These are phyloP conservation scores for Leucoptera coffeella DNA, from an alignment of 2,888 invertebrate species.

Conservation along the genomic window DNA sequence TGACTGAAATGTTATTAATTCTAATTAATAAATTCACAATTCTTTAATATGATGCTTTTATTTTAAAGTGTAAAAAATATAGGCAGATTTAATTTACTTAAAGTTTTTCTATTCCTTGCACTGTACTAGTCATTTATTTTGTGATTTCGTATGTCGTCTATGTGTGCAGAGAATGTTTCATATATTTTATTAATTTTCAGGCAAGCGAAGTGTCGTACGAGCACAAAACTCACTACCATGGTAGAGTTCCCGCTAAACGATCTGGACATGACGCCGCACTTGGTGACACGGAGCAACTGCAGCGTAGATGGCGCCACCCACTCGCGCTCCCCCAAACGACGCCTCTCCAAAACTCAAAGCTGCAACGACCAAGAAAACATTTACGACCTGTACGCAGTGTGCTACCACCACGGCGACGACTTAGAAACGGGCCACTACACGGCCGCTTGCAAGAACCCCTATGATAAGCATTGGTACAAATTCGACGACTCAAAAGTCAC, in stretches of 20 bases:
- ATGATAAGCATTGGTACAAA: conserved; percentile 89
- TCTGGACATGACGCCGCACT: conserved; percentile 87
- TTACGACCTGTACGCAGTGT: conserved; percentile 91
- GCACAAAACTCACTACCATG: conserved; percentile 80
- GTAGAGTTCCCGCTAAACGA: conserved; percentile 89
- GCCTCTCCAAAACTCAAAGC: conserved; percentile 26
- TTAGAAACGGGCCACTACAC: conserved; percentile 94
- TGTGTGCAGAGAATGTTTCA: too few species aligned
- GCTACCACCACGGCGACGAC: conserved; percentile 90
- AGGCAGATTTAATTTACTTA: too few species aligned
- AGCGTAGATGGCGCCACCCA: conserved; percentile 30
- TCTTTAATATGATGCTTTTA: too few species aligned
- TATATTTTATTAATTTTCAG: conserved; percentile 50
- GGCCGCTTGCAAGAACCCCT: conserved; percentile 90
- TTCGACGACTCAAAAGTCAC: conserved; percentile 89
- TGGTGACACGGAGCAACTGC: conserved; percentile 48
- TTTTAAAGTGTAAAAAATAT: too few species aligned
- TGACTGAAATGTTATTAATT: too few species aligned
- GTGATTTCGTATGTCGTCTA: too few species aligned
- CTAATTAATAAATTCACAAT: too few species aligned
- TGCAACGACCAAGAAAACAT: conserved; percentile 60
- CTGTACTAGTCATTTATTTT: too few species aligned
- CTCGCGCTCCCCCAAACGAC: conserved; percentile 21
- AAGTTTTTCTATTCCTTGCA: too few species aligned
- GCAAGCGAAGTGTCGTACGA: conserved; percentile 67